phyloP scores from a whole-genome alignment of 2,888 invertebrate species.

The Limenitis camilla region DNA sequence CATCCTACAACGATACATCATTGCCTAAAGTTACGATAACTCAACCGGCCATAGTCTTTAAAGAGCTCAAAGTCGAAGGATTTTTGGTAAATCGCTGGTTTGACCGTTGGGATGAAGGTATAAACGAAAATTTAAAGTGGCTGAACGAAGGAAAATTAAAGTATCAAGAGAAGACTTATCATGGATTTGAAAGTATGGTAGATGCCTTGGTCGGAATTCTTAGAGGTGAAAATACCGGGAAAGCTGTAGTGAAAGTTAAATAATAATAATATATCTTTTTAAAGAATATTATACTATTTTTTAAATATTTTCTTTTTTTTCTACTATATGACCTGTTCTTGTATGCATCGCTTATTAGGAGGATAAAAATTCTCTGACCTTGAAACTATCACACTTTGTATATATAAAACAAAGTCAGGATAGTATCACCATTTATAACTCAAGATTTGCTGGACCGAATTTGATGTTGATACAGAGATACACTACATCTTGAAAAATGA shows the following conservation, averaged over 20 bases:
- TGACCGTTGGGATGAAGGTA: constrained; percentile 77
- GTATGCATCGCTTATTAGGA: too few relatives aligned
- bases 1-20: constrained; percentile 74
- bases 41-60: constrained; percentile 75
- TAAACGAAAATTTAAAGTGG: constrained; percentile 77
- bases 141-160: constrained; percentile 80
- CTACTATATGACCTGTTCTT: too few relatives aligned
- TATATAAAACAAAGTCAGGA: too few relatives aligned
- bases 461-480: too few relatives aligned
- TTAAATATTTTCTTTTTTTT: not conserved
- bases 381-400: too few relatives aligned
- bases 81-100: constrained; percentile 75
- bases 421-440: too few relatives aligned
- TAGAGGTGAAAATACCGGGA: constrained; percentile 80
- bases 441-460: too few relatives aligned
- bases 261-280: constrained; percentile 6
- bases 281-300: not conserved
- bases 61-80: constrained; percentile 81
- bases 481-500: too few relatives aligned
- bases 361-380: too few relatives aligned
- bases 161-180: constrained; percentile 79
- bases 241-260: constrained; percentile 79
- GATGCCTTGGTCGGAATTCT: constrained; percentile 79
- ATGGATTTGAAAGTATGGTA: constrained; percentile 84
- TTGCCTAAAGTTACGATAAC: constrained; percentile 64